Conservation (phyloP, 2,113 vertebrate species). For the Regulus satrapa region DNA sequence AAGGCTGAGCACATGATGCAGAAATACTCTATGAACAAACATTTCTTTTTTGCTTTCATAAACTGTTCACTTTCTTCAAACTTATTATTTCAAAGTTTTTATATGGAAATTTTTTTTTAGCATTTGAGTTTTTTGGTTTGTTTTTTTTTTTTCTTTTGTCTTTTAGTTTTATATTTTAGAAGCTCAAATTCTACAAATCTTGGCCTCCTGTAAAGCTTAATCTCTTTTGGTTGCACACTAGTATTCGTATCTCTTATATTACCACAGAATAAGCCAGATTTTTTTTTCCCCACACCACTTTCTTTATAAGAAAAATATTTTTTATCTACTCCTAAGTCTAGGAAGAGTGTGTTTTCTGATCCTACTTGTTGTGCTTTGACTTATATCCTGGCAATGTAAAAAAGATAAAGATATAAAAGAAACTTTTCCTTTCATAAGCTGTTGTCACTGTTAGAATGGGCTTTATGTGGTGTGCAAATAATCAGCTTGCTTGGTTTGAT, state of each 20-base stretch:
- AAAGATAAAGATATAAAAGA: background rate
- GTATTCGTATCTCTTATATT: background rate
- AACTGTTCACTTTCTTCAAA: background rate
- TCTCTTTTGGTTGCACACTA: background rate
- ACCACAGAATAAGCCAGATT: background rate
- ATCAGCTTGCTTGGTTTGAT: background rate
- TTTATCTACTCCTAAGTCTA: background rate
- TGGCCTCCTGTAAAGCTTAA: background rate
- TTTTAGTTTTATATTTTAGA: background rate
- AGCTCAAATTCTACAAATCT: background rate
- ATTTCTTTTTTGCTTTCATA: background rate
- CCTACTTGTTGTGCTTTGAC: background rate
- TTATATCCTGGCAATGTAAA: background rate
- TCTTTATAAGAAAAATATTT: background rate
- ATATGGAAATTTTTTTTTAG: too few relatives aligned
- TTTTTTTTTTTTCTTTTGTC: too few relatives aligned
- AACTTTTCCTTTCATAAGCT: background rate
- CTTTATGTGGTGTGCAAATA: background rate
- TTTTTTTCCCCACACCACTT: background rate
- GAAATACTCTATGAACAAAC: background rate
- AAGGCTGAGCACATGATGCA: background rate
- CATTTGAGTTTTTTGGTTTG: fast-evolving
- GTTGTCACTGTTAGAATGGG: background rate
- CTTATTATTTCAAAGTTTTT: background rate
- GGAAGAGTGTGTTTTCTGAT: background rate